Percentiles rank a stretch among this genome's conserved stretches.
Conservation (phyloP, 1,140 invertebrate species). For the Orius laevigatus region DNA sequence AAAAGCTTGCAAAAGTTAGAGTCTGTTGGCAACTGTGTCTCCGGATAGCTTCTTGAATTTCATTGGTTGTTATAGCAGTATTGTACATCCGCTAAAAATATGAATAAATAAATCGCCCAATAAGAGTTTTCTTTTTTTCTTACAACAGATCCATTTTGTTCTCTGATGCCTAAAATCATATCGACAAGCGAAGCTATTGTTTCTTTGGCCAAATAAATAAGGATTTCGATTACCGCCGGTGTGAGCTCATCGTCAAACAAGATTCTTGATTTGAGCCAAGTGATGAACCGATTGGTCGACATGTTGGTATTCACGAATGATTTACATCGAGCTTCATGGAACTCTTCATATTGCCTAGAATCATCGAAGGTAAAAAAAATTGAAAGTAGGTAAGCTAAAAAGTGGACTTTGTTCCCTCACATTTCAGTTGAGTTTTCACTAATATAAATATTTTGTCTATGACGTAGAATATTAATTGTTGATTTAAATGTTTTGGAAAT, state of each 20-base stretch:
- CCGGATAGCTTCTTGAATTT: no score
- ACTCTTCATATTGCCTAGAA: slow-evolving; percentile 16
- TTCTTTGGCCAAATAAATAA: slow-evolving; percentile 49
- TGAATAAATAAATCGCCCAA: no score
- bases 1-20: no score
- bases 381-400: neutral
- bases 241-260: slow-evolving; percentile 5
- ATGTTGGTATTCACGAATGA: slow-evolving; percentile 14
- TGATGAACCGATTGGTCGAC: slow-evolving; percentile 10
- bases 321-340: slow-evolving; percentile 12
- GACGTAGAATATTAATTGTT: neutral
- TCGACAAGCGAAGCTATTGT: slow-evolving; percentile 49
- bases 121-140: no score
- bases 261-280: slow-evolving; percentile 14
- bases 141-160: slow-evolving; percentile 2
- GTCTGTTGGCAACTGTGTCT: no score
- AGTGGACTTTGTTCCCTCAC: neutral
- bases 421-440: neutral
- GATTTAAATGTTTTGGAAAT: neutral
- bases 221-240: slow-evolving; percentile 31
- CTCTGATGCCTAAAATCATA: slow-evolving; percentile 39
- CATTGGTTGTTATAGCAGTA: no score
- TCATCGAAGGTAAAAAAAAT: neutral
- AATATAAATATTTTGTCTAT: neutral
- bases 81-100: no score